A percentile compares a stretch with the other conserved stretches of the same genome.
Conservation (phyloP, 2,797 vertebrate species). For the Acanthornis magna region DNA sequence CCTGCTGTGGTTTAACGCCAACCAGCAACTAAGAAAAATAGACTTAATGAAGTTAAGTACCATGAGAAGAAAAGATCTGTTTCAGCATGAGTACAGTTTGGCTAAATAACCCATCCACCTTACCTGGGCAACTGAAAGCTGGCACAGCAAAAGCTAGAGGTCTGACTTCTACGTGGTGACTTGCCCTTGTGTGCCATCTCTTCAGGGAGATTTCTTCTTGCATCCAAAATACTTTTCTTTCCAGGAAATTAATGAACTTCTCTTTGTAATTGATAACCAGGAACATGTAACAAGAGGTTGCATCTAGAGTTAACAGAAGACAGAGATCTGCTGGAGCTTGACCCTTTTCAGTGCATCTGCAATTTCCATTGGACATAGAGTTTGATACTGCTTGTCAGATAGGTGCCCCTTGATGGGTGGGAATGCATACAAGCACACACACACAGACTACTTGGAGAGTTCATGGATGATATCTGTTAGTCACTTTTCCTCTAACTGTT, state of each 20-base stretch:
- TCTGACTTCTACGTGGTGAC: background rate
- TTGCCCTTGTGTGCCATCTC: background rate
- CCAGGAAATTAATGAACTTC: constrained; percentile 57
- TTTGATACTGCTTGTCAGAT: background rate
- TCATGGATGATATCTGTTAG: background rate
- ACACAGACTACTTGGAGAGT: background rate
- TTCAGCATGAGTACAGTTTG: constrained; percentile 9
- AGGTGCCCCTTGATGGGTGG: background rate
- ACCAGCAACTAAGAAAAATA: constrained; percentile 16
- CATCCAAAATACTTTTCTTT: constrained; percentile 58
- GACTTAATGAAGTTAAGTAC: constrained; percentile 21
- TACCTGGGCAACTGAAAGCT: background rate
- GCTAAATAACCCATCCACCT: constrained; percentile 23
- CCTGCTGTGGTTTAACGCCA: background rate
- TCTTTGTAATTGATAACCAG: constrained; percentile 37
- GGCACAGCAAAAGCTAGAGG: background rate
- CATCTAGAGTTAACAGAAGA: background rate
- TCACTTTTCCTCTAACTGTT: background rate
- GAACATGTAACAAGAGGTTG: background rate
- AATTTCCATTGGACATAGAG: background rate
- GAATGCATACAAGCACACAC: background rate
- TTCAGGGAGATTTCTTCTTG: constrained; percentile 37
- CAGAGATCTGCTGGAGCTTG: background rate
- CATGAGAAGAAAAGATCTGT: background rate
- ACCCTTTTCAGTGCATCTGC: background rate